A percentile compares a stretch with the other conserved stretches of the same genome.
phyloP scores from a whole-genome alignment of 2,113 vertebrate species.

The Mobula birostris region DNA sequence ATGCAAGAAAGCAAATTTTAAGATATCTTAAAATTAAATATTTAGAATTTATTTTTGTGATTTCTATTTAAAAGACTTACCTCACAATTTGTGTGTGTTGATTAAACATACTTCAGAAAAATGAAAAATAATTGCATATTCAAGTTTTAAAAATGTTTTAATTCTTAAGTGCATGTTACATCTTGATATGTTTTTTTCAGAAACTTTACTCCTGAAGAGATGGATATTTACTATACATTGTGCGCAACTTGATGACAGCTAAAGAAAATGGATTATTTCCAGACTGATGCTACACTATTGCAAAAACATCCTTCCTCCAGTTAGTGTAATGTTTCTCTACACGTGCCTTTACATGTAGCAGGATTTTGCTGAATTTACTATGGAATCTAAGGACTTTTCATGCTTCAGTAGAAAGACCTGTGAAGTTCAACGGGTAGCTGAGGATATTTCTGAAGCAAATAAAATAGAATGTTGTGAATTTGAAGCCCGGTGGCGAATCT shows the following conservation, averaged over 20 bases:
- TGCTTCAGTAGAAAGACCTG: not conserved
- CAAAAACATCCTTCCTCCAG: not conserved
- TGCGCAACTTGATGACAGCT: not conserved
- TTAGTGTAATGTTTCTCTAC: not conserved
- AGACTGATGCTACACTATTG: not conserved
- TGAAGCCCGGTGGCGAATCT: conserved; percentile 23
- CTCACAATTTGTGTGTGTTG: not conserved
- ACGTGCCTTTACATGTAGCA: not conserved
- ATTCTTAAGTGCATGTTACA: not conserved
- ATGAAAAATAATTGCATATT: not conserved
- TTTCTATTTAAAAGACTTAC: not conserved
- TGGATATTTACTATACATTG: not conserved
- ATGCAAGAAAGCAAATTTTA: not conserved
- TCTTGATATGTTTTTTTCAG: not conserved
- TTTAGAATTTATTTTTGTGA: not conserved
- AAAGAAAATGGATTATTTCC: conserved; percentile 5
- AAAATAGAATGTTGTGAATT: conserved; percentile 27
- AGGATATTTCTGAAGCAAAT: not conserved
- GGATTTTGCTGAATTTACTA: conserved; percentile 11
- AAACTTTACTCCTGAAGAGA: not conserved
- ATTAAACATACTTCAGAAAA: not conserved
- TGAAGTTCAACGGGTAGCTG: not conserved
- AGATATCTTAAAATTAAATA: not conserved
- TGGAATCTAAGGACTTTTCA: conserved; percentile 32
- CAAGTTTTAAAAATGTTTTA: not conserved